Conservation (phyloP, 2,113 vertebrate species). For the Gambusia holbrooki region DNA sequence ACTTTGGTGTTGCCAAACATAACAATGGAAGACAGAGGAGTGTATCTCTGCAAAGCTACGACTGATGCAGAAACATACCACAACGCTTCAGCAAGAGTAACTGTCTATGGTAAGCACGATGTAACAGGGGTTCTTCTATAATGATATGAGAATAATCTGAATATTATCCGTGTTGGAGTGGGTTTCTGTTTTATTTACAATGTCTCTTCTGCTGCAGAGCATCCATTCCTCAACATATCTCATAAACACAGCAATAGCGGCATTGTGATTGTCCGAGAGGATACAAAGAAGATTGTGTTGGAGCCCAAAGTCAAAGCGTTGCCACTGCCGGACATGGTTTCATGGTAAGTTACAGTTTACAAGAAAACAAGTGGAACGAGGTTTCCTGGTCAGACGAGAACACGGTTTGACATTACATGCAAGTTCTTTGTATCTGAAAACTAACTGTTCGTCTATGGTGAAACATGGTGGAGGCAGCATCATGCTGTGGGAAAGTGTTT, state of each 20-base stretch:
- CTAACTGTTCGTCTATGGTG: no score
- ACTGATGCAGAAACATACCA: not conserved
- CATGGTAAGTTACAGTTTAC: conserved; percentile 79
- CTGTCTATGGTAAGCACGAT: conserved; percentile 80
- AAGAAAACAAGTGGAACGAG: not conserved
- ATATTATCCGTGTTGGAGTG: not conserved
- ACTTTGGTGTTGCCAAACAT: conserved; percentile 78
- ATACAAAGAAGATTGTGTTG: conserved; percentile 77
- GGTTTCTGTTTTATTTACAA: not conserved
- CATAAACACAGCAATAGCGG: conserved; percentile 60
- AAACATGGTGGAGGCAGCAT: no score
- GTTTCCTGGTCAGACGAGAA: no score
- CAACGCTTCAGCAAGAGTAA: conserved; percentile 64
- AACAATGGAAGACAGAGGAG: conserved; percentile 81
- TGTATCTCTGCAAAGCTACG: conserved; percentile 79
- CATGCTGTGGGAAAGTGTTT: no score
- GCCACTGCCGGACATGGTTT: conserved; percentile 72
- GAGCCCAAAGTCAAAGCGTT: conserved; percentile 83
- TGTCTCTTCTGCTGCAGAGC: conserved; percentile 78
- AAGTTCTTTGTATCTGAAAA: no score
- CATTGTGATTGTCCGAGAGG: conserved; percentile 58
- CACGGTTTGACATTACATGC: no score
- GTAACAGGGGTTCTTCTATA: not conserved
- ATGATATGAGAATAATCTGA: not conserved
- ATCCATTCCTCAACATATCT: conserved; percentile 80